Base-by-base conservation (phyloP, 2,888 invertebrate species). In the Drosophila fungiperda region DNA sequence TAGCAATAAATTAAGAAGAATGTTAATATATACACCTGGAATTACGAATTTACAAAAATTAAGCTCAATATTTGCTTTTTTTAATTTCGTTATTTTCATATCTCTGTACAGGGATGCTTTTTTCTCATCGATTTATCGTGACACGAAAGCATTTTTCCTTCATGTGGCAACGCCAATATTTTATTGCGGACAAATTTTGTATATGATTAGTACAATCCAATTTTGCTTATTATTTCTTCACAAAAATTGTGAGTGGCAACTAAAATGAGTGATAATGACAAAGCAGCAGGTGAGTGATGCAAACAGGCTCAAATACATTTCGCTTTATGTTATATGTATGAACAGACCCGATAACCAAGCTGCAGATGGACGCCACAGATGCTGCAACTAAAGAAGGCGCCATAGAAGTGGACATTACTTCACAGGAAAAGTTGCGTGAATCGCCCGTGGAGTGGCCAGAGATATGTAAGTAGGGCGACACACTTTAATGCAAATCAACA, bases 391-490 rank as follows among this genome's bases (percentile, higher is more conserved):
- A 65, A 55, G n/a, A 58, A 29, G 29, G 52, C 5, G 79, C 80
- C 7, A 89, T 86, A 20, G 97, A 97, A 92, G 96, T 96, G 91
- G 96, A 95, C 92, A 94, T 99, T 70, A 94, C 98, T 87, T 98
- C 98, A 91, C 94, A 96, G 91, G 99, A 99, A 94, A 98, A 97
- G 92, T 94, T 99, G 85, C 95, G 99, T 84, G 96, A 97, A n/a
- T 99, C 99, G 3, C 99, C 99, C 38, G 98, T 99, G 92, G 93
- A 99, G 89, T 99, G 99, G 99, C 98, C 98, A 32, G 98, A 98
- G 93, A 97, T 97, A 94, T 97, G 98, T 98, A 95, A 95, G 96
- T 94, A 50, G 5, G 26, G 4, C 26, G 15, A 32, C 6, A 11
- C 1, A 9, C 20, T 12, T 8, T 0, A 17, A 38, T 5, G 20